Conservation (phyloP, 2,113 vertebrate genomes). For the Sylvia atricapilla region DNA sequence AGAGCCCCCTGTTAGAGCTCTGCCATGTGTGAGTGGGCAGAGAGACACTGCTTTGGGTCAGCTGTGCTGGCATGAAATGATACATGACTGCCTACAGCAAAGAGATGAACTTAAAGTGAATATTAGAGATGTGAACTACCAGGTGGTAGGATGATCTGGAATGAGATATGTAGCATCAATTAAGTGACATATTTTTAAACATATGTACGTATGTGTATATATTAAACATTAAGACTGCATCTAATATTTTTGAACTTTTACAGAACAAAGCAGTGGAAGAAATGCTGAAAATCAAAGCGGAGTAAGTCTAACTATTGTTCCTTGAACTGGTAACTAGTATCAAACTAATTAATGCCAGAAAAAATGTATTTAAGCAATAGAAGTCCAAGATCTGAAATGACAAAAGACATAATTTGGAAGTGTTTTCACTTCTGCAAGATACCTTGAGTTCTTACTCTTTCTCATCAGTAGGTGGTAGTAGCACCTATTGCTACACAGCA, state of each 20-base stretch:
- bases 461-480: conserved; percentile 48
- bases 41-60: not conserved
- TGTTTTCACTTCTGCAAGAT: not conserved
- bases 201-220: not conserved
- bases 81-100: not conserved
- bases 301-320: conserved; percentile 75
- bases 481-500: not conserved
- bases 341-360: not conserved
- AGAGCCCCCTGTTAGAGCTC: not conserved
- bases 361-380: not conserved
- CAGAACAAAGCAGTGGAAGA: conserved; percentile 75
- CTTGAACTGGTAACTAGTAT: not conserved
- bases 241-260: conserved; percentile 13
- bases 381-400: not conserved
- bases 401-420: not conserved
- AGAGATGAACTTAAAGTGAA: not conserved
- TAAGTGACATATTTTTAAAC: not conserved
- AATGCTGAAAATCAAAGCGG: conserved; percentile 77
- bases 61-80: not conserved
- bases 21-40: not conserved
- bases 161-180: not conserved
- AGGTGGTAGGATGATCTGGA: not conserved
- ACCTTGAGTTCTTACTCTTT: not conserved
- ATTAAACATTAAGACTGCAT: not conserved
- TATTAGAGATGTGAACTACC: not conserved